phyloP scores from a whole-genome alignment of 2,113 vertebrate species.

The Todiramphus chloris region DNA sequence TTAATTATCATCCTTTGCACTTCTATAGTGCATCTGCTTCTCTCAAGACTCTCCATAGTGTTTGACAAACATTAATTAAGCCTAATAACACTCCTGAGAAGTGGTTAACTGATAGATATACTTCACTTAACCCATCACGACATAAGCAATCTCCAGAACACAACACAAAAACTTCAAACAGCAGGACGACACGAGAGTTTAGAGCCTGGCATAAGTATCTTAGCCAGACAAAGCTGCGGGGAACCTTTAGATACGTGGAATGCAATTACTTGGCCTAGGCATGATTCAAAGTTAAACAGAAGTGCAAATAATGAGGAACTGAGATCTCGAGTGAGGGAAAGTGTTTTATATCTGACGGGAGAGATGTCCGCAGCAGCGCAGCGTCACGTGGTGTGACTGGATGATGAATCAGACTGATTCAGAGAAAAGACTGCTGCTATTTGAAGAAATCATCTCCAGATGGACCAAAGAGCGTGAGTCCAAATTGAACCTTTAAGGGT shows the following conservation, averaged over 20 bases:
- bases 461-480: not conserved
- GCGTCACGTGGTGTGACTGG: not conserved
- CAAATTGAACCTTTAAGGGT: not conserved
- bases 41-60: constrained; percentile 24
- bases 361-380: not conserved
- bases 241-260: not conserved
- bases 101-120: constrained; percentile 7
- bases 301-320: not conserved
- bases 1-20: constrained; percentile 42
- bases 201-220: not conserved
- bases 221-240: not conserved
- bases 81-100: constrained; percentile 44
- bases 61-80: constrained; percentile 58
- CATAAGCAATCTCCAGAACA: not conserved
- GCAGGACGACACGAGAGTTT: not conserved
- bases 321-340: not conserved
- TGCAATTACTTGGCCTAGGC: not conserved
- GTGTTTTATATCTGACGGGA: not conserved
- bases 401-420: not conserved
- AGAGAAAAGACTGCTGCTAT: not conserved
- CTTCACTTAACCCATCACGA: constrained; percentile 5
- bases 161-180: not conserved
- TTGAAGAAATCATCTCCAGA: constrained; percentile 20
- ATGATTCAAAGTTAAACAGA: not conserved
- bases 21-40: constrained; percentile 6